phyloP scores from a whole-genome alignment of 2,113 vertebrate genomes.

The Albula goreensis region DNA sequence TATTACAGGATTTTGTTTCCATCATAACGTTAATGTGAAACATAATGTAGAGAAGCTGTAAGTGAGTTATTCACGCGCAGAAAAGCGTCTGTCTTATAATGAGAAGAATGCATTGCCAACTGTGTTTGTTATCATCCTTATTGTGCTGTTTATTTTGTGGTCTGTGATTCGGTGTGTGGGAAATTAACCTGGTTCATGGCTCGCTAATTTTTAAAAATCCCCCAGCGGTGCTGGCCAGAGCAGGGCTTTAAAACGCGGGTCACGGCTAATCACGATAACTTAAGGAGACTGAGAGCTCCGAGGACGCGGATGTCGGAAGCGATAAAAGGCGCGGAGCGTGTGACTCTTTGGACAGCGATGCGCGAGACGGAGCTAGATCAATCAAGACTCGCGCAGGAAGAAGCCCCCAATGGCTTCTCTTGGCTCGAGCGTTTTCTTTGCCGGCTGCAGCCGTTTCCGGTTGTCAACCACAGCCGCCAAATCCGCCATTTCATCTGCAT shows the following conservation, averaged over 20 bases:
- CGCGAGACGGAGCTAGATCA: slow-evolving; percentile 40
- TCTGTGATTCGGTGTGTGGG: too few relatives aligned
- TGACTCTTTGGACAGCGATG: slow-evolving; percentile 37
- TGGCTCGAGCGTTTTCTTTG: not conserved
- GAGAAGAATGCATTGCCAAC: not conserved
- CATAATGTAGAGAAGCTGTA: not conserved
- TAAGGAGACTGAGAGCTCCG: slow-evolving; percentile 47
- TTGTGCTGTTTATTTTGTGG: too few relatives aligned
- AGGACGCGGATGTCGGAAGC: slow-evolving; percentile 47
- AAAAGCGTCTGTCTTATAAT: not conserved
- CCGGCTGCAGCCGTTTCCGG: not conserved
- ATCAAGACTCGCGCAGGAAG: slow-evolving; percentile 39
- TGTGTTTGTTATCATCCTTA: not conserved
- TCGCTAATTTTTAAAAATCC: not conserved
- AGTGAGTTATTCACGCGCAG: too few relatives aligned
- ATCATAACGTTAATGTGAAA: too few relatives aligned
- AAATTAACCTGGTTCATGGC: not conserved
- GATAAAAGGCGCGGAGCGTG: slow-evolving; percentile 37
- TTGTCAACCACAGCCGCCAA: not conserved
- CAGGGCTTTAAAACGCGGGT: not conserved
- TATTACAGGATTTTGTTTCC: not conserved
- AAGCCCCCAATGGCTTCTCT: not conserved
- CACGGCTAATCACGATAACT: slow-evolving; percentile 38
- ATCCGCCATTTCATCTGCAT: not conserved
- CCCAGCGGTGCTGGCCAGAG: slow-evolving; percentile 33